A percentile compares a stretch with the other conserved stretches of the same genome.
Conservation (phyloP, 2,113 vertebrate species). For the Falco punctatus region DNA sequence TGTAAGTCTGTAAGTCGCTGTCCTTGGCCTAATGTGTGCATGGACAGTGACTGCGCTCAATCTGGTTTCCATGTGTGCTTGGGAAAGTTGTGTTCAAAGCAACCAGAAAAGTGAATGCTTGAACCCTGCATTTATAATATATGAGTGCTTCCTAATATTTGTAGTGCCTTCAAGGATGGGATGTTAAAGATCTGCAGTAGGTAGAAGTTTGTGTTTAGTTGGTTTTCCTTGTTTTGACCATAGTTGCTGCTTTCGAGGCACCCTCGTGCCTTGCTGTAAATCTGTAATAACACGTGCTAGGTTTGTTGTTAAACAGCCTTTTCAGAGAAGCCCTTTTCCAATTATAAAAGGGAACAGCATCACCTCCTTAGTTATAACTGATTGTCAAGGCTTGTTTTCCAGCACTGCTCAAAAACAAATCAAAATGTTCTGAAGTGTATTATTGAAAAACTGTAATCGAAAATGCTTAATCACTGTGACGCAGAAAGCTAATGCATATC, state of each 20-base stretch:
- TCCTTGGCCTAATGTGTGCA: background rate
- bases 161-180: background rate
- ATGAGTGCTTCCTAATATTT: background rate
- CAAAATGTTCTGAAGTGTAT: background rate
- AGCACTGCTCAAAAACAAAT: background rate
- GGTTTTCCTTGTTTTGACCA: background rate
- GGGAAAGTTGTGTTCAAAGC: background rate
- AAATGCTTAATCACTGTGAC: constrained; percentile 17
- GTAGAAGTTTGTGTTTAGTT: background rate
- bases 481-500: background rate
- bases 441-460: background rate
- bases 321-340: background rate
- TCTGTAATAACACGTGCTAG: background rate
- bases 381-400: background rate
- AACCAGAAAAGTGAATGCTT: background rate
- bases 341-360: background rate
- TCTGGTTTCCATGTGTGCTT: background rate
- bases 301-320: background rate
- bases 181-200: background rate
- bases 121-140: background rate
- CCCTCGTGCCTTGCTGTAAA: background rate
- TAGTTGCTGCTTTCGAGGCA: background rate
- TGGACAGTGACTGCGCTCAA: rapidly evolving
- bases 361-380: background rate
- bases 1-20: background rate